Evolutionary conservation across 1,140 invertebrate species (phyloP).

Genomic region (Drosophila jambulina): DNA sequence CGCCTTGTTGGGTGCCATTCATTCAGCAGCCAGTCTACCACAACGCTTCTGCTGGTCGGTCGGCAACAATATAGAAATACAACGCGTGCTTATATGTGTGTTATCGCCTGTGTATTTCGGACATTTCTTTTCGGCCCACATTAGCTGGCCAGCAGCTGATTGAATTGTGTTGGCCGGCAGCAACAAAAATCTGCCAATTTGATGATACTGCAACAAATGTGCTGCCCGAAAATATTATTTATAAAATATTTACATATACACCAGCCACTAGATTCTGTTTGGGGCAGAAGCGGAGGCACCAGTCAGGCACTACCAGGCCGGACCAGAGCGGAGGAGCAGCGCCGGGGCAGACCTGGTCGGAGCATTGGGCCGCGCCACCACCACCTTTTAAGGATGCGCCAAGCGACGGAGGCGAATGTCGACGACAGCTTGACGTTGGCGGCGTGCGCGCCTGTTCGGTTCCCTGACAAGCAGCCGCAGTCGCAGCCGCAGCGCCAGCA

Average conservation of each 20-base stretch:
- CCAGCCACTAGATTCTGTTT: slow-evolving; percentile 9
- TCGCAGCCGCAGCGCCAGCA: slow-evolving; percentile 57
- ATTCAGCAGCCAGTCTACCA: slow-evolving; percentile 68
- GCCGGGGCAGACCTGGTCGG: slow-evolving; percentile 38
- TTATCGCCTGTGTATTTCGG: slow-evolving; percentile 28
- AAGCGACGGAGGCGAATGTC: slow-evolving; percentile 55
- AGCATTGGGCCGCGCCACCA: slow-evolving; percentile 70
- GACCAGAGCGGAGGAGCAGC: slow-evolving; percentile 21
- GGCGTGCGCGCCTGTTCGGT: slow-evolving; percentile 57
- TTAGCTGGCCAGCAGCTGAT: slow-evolving; percentile 68
- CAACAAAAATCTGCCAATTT: slow-evolving; percentile 80
- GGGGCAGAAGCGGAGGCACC: slow-evolving; percentile 34
- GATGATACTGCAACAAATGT: slow-evolving; percentile 82
- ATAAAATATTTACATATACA: slow-evolving; percentile 62
- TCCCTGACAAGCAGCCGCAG: slow-evolving; percentile 74
- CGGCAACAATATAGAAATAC: slow-evolving; percentile 34
- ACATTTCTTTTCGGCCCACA: slow-evolving; percentile 41
- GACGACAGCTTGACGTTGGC: slow-evolving; percentile 72
- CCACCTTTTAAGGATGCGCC: slow-evolving; percentile 81
- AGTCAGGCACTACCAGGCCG: slow-evolving; percentile 8
- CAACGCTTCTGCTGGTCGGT: slow-evolving; percentile 21
- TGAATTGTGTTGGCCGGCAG: slow-evolving; percentile 80
- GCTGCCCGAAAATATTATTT: slow-evolving; percentile 76
- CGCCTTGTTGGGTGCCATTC: slow-evolving; percentile 51
- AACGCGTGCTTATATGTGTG: slow-evolving; percentile 10